Evolutionary conservation across 2,797 vertebrate species (phyloP), one percentile per base, ranked within the genome.

Genomic region (Lerista edwardsae): DNA sequence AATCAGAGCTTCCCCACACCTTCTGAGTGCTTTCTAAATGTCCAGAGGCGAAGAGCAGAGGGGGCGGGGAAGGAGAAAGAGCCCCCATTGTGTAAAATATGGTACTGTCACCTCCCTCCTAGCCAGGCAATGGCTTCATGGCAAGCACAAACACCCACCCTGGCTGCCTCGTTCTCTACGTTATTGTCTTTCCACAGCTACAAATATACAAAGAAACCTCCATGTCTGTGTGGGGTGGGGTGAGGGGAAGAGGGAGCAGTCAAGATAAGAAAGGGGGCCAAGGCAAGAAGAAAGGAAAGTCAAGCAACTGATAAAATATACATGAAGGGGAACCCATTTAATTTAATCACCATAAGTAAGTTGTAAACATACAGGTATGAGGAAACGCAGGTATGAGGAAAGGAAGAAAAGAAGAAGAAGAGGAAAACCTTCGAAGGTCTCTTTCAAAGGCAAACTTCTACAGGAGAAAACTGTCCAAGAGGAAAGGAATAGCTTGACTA

Each of bases 321-420:
- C 84, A 80, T 69, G 73, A 55, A 84, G 88, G 55, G 23, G 29
- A 94, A 84, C 44, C 17, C 0, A 71, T 91, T 93, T 94, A 79
- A 92, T 88, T 92, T 93, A 93, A 92, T 90, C 85, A 91, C 61
- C 1, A 0, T 87, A 88, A 91, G 71, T 88, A 90, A 91, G 47
- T 61, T 91, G 79, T 84, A 92, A 93, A 93, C n/a, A n/a, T n/a
- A n/a, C n/a, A n/a, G n/a, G n/a, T n/a, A 81, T 23, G 23, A 86
- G 75, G 27, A 69, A n/a, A 39, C 55, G 55, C 55, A 77, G 41
- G 11, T n/a, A 76, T 41, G 59, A 76, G 73, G 82, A 86, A 75
- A 55, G 29, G 39, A 64, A 82, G 72, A 55, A 85, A 86, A 3
- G n/a, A 73, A 19, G 75, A 71, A 61, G 51, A 79, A 12, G 19